A percentile compares a stretch with the other conserved stretches of the same genome.
These are phyloP conservation scores for Leptopilina boulardi DNA, from an alignment of 1,140 invertebrate genomes.

Conservation along the genomic window DNA sequence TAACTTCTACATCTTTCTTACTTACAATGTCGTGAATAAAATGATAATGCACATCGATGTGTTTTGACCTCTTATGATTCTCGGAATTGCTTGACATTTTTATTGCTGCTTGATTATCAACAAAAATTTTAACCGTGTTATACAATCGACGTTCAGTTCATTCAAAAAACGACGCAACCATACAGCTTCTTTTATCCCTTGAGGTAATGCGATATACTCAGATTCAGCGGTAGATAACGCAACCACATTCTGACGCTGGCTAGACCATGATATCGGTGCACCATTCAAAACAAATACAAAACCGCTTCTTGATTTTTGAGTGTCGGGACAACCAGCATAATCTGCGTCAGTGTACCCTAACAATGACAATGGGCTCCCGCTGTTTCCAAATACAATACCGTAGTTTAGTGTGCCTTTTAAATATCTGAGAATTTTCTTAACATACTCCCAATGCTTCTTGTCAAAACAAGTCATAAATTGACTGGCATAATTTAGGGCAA, in stretches of 20 bases:
- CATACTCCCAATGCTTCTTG: conserved; percentile 46
- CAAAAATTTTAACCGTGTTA: conserved; percentile 34
- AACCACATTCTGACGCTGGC: conserved; percentile 63
- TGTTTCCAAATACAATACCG: too few species aligned
- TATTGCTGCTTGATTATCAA: conserved; percentile 37
- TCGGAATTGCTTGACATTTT: conserved; percentile 60
- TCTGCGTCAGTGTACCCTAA: conserved; percentile 43
- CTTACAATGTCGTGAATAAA: conserved; percentile 61
- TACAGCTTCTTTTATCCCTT: conserved; percentile 67
- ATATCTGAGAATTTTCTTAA: conserved; percentile 23
- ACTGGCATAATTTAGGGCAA: conserved; percentile 48
- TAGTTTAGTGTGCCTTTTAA: too few species aligned
- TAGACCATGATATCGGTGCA: conserved; percentile 57
- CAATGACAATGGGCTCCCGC: not conserved
- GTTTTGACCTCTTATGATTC: conserved; percentile 66
- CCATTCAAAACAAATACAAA: not conserved
- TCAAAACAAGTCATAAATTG: conserved; percentile 42
- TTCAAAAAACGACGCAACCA: conserved; percentile 58
- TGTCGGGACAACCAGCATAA: conserved; percentile 63
- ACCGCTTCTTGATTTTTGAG: conserved; percentile 57
- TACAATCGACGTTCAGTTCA: conserved; percentile 46
- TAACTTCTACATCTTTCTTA: conserved; percentile 55
- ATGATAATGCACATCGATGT: conserved; percentile 67
- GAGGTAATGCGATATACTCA: conserved; percentile 72
- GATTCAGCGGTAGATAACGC: conserved; percentile 74